Evolutionary conservation across 2,888 invertebrate species (phyloP).

Genomic region (Drosophila testacea): DNA sequence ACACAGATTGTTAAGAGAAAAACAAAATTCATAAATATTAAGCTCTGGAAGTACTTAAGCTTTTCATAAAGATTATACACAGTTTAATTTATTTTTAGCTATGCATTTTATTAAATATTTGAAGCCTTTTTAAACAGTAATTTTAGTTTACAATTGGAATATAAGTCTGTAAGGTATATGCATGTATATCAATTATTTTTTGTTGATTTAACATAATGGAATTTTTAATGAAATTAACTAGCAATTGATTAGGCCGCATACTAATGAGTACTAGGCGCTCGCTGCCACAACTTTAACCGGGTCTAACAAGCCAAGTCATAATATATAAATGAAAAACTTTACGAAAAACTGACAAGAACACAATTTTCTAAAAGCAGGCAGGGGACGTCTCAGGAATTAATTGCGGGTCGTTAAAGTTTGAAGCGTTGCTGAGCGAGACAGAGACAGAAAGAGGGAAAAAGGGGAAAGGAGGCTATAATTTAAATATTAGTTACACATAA

Average conservation of each 20-base stretch:
- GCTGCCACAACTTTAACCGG: constrained; percentile 12
- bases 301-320: constrained; percentile 45
- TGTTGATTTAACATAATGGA: constrained; percentile 40
- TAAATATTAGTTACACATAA: constrained; percentile 82
- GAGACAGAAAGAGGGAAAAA: not conserved
- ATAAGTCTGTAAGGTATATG: not conserved
- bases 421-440: constrained; percentile 3
- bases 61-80: not conserved
- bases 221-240: constrained; percentile 54
- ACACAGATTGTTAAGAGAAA: constrained; percentile 9
- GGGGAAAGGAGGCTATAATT: constrained; percentile 54
- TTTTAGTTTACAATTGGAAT: constrained; percentile 34
- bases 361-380: constrained; percentile 46
- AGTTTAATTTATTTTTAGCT: not conserved
- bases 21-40: constrained; percentile 5
- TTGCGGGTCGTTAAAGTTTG: constrained; percentile 71
- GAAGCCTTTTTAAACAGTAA: constrained; percentile 18
- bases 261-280: constrained; percentile 45
- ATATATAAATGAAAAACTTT: constrained; percentile 66
- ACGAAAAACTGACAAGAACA: constrained; percentile 54
- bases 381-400: constrained; percentile 60
- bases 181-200: constrained; percentile 23
- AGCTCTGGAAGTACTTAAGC: not conserved
- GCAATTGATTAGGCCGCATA: constrained; percentile 62
- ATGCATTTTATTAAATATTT: constrained; percentile 32